phyloP scores from a whole-genome alignment of 2,888 invertebrate genomes.

The Bembecia ichneumoniformis region DNA sequence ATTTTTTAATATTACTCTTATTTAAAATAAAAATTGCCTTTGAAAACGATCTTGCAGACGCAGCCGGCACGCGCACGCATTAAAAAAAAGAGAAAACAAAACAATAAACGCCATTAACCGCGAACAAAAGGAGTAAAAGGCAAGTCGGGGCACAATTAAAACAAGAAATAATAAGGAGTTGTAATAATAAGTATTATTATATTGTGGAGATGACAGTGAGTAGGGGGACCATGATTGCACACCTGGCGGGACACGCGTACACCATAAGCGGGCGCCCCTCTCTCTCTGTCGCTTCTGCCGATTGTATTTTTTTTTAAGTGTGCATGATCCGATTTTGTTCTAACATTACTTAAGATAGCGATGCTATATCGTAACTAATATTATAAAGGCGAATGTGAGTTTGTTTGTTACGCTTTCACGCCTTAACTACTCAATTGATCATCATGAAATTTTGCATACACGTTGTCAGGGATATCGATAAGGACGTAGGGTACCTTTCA shows the following conservation, averaged over 20 bases:
- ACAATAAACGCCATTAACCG: constrained; percentile 69
- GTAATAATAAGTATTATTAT: constrained; percentile 69
- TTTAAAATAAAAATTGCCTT: constrained; percentile 4
- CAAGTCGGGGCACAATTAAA: constrained; percentile 70
- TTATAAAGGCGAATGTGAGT: no score
- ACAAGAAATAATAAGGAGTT: constrained; percentile 70
- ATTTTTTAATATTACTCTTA: neutral
- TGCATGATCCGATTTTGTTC: constrained; percentile 5
- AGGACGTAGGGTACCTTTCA: no score
- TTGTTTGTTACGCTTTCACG: no score
- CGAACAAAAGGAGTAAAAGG: constrained; percentile 68
- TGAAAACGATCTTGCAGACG: constrained; percentile 41
- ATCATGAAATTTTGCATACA: no score
- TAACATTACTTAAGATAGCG: constrained; percentile 1
- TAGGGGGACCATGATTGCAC: constrained; percentile 31
- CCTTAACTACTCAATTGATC: no score
- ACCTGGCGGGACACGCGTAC: constrained; percentile 53
- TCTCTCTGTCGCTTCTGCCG: constrained; percentile 21
- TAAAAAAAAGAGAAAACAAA: constrained; percentile 41
- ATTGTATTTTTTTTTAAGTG: constrained; percentile 13
- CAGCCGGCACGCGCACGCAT: constrained; percentile 60
- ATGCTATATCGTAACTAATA: no score
- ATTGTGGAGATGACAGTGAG: constrained; percentile 40
- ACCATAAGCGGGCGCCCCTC: constrained; percentile 15
- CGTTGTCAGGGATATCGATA: no score